Base-by-base conservation (phyloP, 2,113 vertebrate genomes). In the Corythoichthys haematopterus region DNA sequence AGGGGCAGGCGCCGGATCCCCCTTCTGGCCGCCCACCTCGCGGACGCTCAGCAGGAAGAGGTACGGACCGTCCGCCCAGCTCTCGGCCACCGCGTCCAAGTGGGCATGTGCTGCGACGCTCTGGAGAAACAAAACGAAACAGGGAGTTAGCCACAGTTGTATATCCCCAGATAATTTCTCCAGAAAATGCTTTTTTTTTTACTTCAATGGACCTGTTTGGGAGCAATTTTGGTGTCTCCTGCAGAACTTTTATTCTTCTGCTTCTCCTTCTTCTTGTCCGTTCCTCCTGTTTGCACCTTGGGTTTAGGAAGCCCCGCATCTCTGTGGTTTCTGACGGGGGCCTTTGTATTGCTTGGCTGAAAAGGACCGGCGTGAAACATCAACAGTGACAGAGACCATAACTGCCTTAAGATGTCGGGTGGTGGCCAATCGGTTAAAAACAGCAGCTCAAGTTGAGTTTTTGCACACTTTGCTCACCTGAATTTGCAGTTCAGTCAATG, bases 51-150 rank as follows among this genome's bases (percentile, higher is more conserved):
- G 60, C 65, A 89, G 82, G 74, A 89, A 88, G 77, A 87, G 78
- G 80, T 87, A 85, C 14, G 86, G 84, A 6, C 84, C 86, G 56
- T 89, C 88, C 69, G 85, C 86, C 88, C 88, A 89, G 58, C 35
- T 76, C 77, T 68, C 0, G 0, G 84, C 88, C 69, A 84, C 84
- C 0, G 20, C 55, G 0, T 71, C 33, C 0, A 72, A 14, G 45
- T 72, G 51, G 40, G 3, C 2, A 4, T 28, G 14, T 1, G 3
- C 0, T 1, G 3, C 0, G 0, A 9, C 0, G 0, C 0, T 8
- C 74, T 83, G 72, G 38, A 16, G 1, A 6, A n/a, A 53, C 8
- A 15, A 50, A 40, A 48, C 20, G 20, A 28, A 28, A 28, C 20
- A 28, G 20, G 20, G 20, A 28, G 20, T 28, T 28, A 28, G 20